phyloP scores from a whole-genome alignment of 2,797 vertebrate genomes.

The Hoplostethus mediterraneus region DNA sequence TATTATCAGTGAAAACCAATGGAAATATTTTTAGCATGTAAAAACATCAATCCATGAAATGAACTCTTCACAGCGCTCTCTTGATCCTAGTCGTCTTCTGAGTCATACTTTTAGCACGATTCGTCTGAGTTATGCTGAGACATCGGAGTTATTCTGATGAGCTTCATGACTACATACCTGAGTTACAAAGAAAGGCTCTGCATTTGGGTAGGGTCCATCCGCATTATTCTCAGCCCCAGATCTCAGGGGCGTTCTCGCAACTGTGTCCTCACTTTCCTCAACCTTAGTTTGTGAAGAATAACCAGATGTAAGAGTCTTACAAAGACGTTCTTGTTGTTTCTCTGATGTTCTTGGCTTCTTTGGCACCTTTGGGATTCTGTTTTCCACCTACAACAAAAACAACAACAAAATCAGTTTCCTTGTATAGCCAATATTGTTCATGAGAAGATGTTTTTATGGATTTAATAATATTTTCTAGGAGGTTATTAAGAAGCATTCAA shows the following conservation, averaged over 20 bases:
- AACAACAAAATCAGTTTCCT: not conserved
- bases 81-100: not conserved
- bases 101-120: too few species aligned
- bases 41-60: not conserved
- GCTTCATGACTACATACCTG: conserved; percentile 81
- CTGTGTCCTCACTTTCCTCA: not conserved
- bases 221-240: not conserved
- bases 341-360: conserved; percentile 59
- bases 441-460: too few species aligned
- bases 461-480: too few species aligned
- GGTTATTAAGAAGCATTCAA: not conserved
- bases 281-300: conserved; percentile 19
- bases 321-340: conserved; percentile 1
- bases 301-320: conserved; percentile 9
- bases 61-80: not conserved
- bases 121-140: too few species aligned
- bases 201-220: conserved; percentile 45
- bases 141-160: not conserved
- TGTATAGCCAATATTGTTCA: too few species aligned
- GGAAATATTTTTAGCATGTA: not conserved
- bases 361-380: conserved; percentile 72
- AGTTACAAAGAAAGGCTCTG: conserved; percentile 86
- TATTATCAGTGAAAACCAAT: not conserved
- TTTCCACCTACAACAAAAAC: conserved; percentile 75
- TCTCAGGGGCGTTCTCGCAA: not conserved